These are phyloP conservation scores for Salmo trutta DNA, from an alignment of 2,797 vertebrate genomes.

Conservation along the genomic window DNA sequence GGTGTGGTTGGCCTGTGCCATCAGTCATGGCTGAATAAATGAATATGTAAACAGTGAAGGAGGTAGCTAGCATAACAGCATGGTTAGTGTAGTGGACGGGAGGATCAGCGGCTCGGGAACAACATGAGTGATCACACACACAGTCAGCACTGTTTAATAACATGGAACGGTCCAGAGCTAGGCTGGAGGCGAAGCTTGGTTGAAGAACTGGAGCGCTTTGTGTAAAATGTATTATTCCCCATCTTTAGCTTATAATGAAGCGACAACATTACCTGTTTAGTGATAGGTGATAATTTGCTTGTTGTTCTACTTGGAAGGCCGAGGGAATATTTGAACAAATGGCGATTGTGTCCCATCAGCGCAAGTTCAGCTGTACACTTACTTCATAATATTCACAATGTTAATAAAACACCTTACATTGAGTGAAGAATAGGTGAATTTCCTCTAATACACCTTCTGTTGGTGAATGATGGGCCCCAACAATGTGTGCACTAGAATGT, in stretches of 20 bases:
- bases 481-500: conserved; percentile 1
- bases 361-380: not conserved
- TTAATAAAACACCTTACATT: not conserved
- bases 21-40: conserved; percentile 64
- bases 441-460: not conserved
- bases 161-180: conserved; percentile 35
- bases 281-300: not conserved
- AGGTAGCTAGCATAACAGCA: not conserved
- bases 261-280: conserved; percentile 18
- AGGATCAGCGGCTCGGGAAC: not conserved
- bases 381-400: not conserved
- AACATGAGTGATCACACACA: conserved; percentile 20
- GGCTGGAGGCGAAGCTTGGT: conserved; percentile 21
- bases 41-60: conserved; percentile 60
- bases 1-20: conserved; percentile 37
- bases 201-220: not conserved
- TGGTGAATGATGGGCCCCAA: conserved; percentile 27
- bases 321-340: conserved; percentile 10
- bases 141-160: conserved; percentile 19
- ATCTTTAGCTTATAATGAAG: conserved; percentile 27
- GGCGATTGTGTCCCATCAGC: not conserved
- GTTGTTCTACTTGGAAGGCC: conserved; percentile 23
- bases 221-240: no score
- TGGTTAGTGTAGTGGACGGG: conserved; percentile 24
- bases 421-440: not conserved